Evolutionary conservation across 1,140 invertebrate genomes (phyloP).

Genomic region (Drosophila equinoxialis): DNA sequence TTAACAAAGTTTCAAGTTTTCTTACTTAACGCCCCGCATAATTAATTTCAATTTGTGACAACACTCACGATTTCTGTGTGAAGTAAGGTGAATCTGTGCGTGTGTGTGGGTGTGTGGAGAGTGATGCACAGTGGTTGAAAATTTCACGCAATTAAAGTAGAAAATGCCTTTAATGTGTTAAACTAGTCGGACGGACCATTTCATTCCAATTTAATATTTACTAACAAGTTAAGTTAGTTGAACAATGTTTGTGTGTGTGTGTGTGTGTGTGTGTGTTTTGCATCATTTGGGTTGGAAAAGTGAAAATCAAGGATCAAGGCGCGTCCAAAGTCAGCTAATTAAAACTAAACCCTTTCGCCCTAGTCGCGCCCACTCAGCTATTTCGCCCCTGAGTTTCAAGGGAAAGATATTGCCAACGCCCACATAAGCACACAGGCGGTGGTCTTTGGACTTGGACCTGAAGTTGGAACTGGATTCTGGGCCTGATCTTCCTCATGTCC

Average conservation of each 20-base stretch:
- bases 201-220: too few species aligned
- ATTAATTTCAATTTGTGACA: conserved; percentile 58
- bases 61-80: conserved; percentile 5
- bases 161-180: background rate
- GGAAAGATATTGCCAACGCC: conserved; percentile 1
- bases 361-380: background rate
- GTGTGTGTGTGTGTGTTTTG: background rate
- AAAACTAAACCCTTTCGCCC: conserved; percentile 22
- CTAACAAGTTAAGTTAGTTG: too few species aligned
- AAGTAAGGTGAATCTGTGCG: background rate
- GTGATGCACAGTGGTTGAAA: conserved; percentile 1
- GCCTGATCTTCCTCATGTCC: background rate
- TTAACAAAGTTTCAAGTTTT: conserved; percentile 39
- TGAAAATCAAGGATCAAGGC: background rate
- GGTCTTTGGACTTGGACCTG: background rate
- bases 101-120: background rate
- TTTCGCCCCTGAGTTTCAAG: conserved; percentile 5
- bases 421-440: background rate
- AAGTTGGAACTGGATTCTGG: background rate
- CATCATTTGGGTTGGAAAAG: background rate
- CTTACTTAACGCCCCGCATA: conserved; percentile 58
- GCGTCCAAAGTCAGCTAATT: conserved; percentile 23
- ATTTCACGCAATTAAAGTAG: conserved; percentile 3
- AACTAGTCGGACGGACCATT: too few species aligned
- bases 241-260: too few species aligned